These are phyloP conservation scores for Physeter macrocephalus DNA, from an alignment of 2,113 vertebrate genomes.

Conservation along the genomic window DNA sequence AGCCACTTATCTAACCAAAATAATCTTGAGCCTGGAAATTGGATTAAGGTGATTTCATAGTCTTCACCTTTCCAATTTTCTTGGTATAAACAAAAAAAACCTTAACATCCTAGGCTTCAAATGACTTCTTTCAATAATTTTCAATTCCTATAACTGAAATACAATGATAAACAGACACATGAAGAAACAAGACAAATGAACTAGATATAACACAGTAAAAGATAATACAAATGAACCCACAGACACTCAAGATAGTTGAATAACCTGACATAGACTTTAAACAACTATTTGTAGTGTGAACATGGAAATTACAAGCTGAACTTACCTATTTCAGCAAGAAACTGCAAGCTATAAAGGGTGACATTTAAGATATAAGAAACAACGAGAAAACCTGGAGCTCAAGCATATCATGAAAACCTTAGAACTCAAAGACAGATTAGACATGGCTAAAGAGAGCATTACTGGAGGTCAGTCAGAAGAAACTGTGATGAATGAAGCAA, in stretches of 20 bases:
- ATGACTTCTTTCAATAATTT: neutral
- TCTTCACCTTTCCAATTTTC: neutral
- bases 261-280: neutral
- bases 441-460: neutral
- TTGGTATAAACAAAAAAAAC: neutral
- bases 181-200: neutral
- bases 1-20: neutral
- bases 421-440: neutral
- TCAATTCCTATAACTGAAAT: neutral
- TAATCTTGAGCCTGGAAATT: neutral
- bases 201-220: neutral
- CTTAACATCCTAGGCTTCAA: neutral
- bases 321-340: conserved; percentile 7
- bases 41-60: neutral
- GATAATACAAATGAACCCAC: neutral
- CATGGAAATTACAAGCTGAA: neutral
- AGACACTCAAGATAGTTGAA: neutral
- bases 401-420: neutral
- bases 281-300: neutral
- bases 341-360: neutral
- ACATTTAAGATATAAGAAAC: neutral
- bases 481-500: neutral
- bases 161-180: neutral
- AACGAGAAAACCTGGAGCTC: neutral
- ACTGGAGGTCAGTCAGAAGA: neutral